phyloP scores from a whole-genome alignment of 2,888 invertebrate species.

The Leptarthrus brevirostris region DNA sequence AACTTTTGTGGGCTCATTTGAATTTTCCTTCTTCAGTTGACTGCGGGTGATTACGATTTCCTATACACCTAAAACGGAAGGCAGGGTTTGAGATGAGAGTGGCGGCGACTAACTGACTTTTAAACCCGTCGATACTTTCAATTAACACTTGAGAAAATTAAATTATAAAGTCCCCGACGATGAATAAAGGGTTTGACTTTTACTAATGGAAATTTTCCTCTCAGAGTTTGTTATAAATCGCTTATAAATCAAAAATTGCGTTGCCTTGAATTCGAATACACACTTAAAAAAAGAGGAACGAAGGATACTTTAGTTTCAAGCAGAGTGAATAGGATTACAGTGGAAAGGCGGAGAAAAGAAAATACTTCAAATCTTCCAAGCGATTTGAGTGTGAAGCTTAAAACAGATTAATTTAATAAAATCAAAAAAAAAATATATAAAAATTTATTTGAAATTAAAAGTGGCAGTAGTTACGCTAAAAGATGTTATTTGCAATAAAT shows the following conservation, averaged over 20 bases:
- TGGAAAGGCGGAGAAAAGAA: too few relatives aligned
- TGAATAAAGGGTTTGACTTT: conserved; percentile 18
- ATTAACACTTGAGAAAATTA: conserved; percentile 48
- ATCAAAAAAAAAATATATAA: too few relatives aligned
- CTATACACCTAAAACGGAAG: background rate
- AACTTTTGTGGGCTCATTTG: conserved; percentile 46
- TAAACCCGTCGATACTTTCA: conserved; percentile 47
- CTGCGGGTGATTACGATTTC: conserved; percentile 17
- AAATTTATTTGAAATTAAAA: too few relatives aligned
- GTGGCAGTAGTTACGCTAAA: too few relatives aligned
- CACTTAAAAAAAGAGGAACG: too few relatives aligned
- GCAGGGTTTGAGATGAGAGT: conserved; percentile 16
- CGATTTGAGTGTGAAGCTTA: too few relatives aligned
- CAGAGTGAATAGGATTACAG: too few relatives aligned
- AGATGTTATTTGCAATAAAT: too few relatives aligned
- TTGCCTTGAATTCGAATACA: too few relatives aligned
- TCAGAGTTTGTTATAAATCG: conserved; percentile 19
- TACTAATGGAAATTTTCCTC: conserved; percentile 22
- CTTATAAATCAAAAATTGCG: conserved; percentile 45
- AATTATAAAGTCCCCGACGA: conserved; percentile 24
- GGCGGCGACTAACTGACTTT: conserved; percentile 37
- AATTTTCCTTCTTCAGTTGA: conserved; percentile 19
- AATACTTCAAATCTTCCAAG: too few relatives aligned
- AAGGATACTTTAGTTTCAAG: too few relatives aligned
- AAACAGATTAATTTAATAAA: too few relatives aligned